Conservation (phyloP, 2,888 invertebrate genomes). For the Agrochola lota region DNA sequence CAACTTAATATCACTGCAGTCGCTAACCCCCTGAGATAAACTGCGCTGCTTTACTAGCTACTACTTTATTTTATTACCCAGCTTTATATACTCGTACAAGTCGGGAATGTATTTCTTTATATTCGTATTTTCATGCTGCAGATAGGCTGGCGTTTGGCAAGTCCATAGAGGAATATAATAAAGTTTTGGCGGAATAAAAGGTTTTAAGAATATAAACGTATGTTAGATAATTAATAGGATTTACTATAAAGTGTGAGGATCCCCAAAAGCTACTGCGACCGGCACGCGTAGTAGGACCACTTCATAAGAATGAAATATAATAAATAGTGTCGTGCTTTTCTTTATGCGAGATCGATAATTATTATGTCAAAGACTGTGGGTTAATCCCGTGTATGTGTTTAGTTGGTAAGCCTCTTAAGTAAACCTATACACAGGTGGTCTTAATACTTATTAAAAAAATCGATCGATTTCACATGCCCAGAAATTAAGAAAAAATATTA, state of each 20-base stretch:
- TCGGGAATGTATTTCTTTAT: constrained; percentile 18
- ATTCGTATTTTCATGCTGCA: constrained; percentile 16
- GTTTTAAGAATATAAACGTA: constrained; percentile 22
- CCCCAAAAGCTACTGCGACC: not conserved
- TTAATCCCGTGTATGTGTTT: not conserved
- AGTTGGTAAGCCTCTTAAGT: not conserved
- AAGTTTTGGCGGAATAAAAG: constrained; percentile 6
- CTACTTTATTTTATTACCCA: constrained; percentile 55
- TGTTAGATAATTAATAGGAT: constrained; percentile 3
- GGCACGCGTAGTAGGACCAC: not conserved
- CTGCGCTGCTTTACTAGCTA: constrained; percentile 48
- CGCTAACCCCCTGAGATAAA: constrained; percentile 55
- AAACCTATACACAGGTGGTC: not conserved
- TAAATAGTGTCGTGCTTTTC: not conserved
- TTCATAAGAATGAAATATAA: not conserved
- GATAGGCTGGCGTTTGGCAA: constrained; percentile 33
- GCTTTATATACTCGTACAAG: constrained; percentile 35
- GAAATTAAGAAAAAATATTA: too few species aligned
- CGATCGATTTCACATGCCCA: too few species aligned
- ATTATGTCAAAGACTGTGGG: not conserved
- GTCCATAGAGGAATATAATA: constrained; percentile 21
- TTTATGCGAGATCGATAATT: not conserved
- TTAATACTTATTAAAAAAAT: too few species aligned
- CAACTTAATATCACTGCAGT: constrained; percentile 59
- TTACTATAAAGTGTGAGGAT: not conserved